phyloP scores from a whole-genome alignment of 2,888 invertebrate species.

The Orthosia incerta region DNA sequence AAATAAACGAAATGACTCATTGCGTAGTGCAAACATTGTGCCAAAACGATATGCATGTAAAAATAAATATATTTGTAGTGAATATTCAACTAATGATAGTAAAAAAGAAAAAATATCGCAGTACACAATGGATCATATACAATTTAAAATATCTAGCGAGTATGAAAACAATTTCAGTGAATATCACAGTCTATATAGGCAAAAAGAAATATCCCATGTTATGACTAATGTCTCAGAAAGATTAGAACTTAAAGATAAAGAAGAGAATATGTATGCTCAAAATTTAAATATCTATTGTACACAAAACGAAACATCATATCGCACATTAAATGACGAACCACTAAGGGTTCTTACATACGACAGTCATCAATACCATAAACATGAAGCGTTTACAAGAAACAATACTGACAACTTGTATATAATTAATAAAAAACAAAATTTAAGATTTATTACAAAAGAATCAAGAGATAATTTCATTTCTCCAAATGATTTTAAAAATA shows the following conservation, averaged over 20 bases:
- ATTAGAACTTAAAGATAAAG: neutral
- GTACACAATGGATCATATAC: neutral
- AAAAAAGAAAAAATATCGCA: neutral
- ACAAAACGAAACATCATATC: constrained; percentile 21
- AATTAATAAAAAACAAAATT: constrained; percentile 33
- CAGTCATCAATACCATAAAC: constrained; percentile 72
- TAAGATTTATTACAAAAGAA: constrained; percentile 70
- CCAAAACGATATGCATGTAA: constrained; percentile 7
- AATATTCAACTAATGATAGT: constrained; percentile 3
- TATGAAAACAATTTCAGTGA: neutral
- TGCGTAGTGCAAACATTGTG: neutral
- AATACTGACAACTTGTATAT: constrained; percentile 5
- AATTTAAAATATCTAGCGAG: neutral
- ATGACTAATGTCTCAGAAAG: neutral
- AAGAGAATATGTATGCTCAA: constrained; percentile 11
- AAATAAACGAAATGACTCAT: constrained; percentile 2
- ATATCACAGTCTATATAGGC: neutral
- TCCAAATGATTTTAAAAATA: constrained; percentile 32
- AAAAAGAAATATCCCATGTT: constrained; percentile 1
- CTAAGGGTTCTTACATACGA: constrained; percentile 71
- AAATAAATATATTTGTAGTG: constrained; percentile 12
- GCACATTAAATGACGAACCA: neutral
- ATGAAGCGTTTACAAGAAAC: constrained; percentile 24
- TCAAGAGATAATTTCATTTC: constrained; percentile 73
- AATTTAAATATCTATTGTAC: constrained; percentile 1